phyloP scores from a whole-genome alignment of 1,140 invertebrate species.

The Drosophila teissieri region DNA sequence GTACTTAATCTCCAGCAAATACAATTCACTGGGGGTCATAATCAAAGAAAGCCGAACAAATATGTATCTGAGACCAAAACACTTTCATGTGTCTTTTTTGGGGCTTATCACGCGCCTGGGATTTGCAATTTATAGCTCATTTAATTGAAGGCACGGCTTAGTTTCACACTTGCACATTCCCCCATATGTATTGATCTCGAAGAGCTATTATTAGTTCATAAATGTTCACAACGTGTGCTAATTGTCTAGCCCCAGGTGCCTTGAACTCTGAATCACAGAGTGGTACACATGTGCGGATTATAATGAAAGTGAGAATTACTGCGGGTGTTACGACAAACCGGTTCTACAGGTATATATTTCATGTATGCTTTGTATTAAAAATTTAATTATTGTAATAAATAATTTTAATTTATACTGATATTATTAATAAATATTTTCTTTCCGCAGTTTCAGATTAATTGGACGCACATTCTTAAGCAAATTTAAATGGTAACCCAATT shows the following conservation, averaged over 20 bases:
- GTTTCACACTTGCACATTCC: constrained; percentile 34
- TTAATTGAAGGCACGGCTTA: constrained; percentile 40
- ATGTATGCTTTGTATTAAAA: background rate
- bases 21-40: constrained; percentile 31
- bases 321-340: background rate
- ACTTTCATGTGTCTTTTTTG: constrained; percentile 23
- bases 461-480: background rate
- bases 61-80: constrained; percentile 36
- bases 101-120: constrained; percentile 48
- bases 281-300: constrained; percentile 12
- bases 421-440: background rate
- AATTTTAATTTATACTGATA: background rate
- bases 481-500: background rate
- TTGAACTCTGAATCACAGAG: constrained; percentile 47
- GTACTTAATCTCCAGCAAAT: constrained; percentile 29
- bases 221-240: constrained; percentile 38
- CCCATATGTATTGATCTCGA: background rate
- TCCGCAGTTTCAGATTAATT: background rate
- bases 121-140: constrained; percentile 37
- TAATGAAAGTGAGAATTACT: constrained; percentile 25
- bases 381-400: no score
- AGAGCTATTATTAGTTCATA: constrained; percentile 44
- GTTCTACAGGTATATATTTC: background rate
- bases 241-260: constrained; percentile 33
- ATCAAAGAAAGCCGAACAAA: constrained; percentile 37